Conservation (phyloP, 2,888 invertebrate genomes). For the Zele albiditarsus region DNA sequence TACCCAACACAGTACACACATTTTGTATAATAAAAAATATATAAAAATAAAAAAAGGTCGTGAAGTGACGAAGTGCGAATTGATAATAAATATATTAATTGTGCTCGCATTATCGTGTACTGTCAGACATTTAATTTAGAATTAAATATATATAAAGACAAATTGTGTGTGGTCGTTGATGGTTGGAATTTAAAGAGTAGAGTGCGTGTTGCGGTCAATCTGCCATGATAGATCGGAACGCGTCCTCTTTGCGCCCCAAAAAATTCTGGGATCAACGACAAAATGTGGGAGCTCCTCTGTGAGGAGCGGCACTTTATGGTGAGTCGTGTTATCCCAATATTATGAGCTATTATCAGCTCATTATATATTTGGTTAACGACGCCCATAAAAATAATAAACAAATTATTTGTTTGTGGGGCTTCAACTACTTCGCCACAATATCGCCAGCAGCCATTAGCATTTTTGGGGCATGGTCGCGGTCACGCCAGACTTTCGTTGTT, state of each 20-base stretch:
- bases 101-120: background rate
- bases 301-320: slow-evolving; percentile 64
- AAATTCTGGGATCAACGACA: slow-evolving; percentile 56
- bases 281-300: slow-evolving; percentile 63
- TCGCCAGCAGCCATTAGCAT: slow-evolving; percentile 66
- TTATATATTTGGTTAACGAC: background rate
- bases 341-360: slow-evolving; percentile 13
- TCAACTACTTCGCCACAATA: slow-evolving; percentile 47
- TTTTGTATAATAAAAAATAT: slow-evolving; percentile 45
- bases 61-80: background rate
- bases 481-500: slow-evolving; percentile 53
- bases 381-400: background rate
- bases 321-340: slow-evolving; percentile 50
- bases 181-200: slow-evolving; percentile 48
- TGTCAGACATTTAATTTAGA: background rate
- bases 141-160: background rate
- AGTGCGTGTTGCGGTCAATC: slow-evolving; percentile 63
- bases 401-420: slow-evolving; percentile 5
- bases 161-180: slow-evolving; percentile 6
- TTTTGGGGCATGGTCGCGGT: slow-evolving; percentile 60
- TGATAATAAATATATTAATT: slow-evolving; percentile 6
- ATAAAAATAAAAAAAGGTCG: slow-evolving; percentile 20
- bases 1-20: slow-evolving; percentile 48
- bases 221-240: slow-evolving; percentile 72
- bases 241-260: slow-evolving; percentile 64